Conservation (phyloP, 64 coral and sea anemone genomes). For the Dendronephthya gigantea region DNA sequence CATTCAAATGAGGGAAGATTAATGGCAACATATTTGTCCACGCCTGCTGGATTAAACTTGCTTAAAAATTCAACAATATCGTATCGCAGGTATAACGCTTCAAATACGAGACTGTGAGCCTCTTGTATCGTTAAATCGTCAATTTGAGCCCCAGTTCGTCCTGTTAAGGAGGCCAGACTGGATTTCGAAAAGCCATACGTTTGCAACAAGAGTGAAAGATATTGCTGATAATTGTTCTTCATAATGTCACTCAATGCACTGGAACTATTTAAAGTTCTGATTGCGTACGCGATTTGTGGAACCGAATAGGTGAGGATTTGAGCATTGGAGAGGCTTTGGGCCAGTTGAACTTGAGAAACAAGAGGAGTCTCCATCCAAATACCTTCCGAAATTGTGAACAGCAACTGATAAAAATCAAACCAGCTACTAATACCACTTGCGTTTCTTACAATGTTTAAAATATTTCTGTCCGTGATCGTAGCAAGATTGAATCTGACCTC, state of each 20-base stretch:
- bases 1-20: constrained; percentile 17
- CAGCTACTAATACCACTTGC: not conserved
- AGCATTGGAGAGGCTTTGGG: not conserved
- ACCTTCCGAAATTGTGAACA: not conserved
- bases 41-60: not conserved
- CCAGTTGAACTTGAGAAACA: not conserved
- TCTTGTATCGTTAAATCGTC: not conserved
- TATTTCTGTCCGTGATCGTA: not conserved
- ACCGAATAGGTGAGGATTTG: not conserved
- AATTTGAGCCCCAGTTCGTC: not conserved
- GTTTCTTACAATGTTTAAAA: not conserved
- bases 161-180: not conserved
- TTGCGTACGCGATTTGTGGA: not conserved
- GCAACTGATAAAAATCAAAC: not conserved
- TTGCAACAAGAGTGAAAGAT: not conserved
- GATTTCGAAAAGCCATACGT: constrained; percentile 8
- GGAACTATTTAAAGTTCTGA: not conserved
- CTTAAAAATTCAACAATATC: not conserved
- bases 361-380: constrained; percentile 14
- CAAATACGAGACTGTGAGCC: not conserved
- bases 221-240: not conserved
- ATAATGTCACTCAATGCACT: not conserved
- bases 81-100: not conserved
- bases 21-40: not conserved
- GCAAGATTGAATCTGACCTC: not conserved